phyloP scores from a whole-genome alignment of 2,113 vertebrate species.

The Tympanuchus pallidicinctus region DNA sequence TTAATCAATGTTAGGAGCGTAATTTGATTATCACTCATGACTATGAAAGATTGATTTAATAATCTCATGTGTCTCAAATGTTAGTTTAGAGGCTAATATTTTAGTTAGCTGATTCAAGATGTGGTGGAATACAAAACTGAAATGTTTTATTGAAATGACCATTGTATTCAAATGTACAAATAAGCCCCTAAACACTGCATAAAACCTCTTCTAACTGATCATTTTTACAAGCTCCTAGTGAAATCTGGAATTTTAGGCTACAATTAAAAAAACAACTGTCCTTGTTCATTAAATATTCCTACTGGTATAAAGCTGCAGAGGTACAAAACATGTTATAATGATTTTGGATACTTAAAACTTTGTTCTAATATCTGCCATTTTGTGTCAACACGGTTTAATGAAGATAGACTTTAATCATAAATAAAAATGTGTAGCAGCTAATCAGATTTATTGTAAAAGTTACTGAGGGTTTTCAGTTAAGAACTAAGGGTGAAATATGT shows the following conservation, averaged over 20 bases:
- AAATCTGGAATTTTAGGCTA: not conserved
- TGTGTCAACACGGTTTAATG: not conserved
- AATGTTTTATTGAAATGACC: not conserved
- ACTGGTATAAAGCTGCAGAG: not conserved
- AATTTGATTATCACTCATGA: not conserved
- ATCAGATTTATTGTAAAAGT: not conserved
- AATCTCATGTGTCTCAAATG: not conserved
- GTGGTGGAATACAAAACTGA: not conserved
- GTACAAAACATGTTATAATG: not conserved
- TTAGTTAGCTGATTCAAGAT: not conserved
- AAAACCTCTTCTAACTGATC: not conserved
- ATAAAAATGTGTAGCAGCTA: not conserved
- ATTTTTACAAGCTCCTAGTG: not conserved
- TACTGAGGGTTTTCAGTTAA: not conserved
- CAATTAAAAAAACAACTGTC: not conserved
- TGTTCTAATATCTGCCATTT: not conserved
- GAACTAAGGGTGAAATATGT: slow-evolving; percentile 10
- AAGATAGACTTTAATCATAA: not conserved
- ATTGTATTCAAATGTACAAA: not conserved
- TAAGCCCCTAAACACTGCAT: not conserved
- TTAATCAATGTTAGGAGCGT: not conserved
- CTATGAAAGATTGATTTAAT: not conserved
- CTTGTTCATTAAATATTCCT: not conserved
- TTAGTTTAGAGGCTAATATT: not conserved
- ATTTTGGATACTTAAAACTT: not conserved